Evolutionary conservation across 2,888 invertebrate species (phyloP).

Genomic region (Nomada goodeniana): DNA sequence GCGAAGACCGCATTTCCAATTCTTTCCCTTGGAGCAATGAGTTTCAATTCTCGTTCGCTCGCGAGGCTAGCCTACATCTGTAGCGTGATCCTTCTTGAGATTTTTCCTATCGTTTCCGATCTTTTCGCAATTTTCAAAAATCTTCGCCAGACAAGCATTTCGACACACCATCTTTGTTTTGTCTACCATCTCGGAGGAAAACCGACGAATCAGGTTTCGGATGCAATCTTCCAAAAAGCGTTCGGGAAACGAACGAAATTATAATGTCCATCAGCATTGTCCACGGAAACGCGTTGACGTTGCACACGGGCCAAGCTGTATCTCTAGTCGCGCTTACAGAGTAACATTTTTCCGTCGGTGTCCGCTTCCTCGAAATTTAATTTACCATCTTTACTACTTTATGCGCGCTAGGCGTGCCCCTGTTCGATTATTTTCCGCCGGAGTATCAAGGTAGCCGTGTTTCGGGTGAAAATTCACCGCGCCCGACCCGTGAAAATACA

Average conservation of each 20-base stretch:
- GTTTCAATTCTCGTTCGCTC: too few species aligned
- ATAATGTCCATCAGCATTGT: constrained; percentile 13
- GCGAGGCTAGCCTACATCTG: too few species aligned
- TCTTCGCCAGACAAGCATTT: too few species aligned
- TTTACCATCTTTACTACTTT: constrained; percentile 19
- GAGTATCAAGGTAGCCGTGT: not conserved
- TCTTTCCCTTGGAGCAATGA: too few species aligned
- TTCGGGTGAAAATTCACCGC: constrained; percentile 5
- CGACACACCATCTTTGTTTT: not conserved
- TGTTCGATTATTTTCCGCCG: constrained; percentile 18
- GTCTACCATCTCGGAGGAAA: not conserved
- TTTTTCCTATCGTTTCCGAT: too few species aligned
- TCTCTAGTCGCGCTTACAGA: constrained; percentile 7
- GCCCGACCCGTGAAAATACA: not conserved
- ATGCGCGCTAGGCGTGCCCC: not conserved
- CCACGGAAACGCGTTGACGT: constrained; percentile 21
- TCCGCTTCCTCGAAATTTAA: constrained; percentile 30
- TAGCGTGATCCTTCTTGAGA: too few species aligned
- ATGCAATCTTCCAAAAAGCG: constrained; percentile 27
- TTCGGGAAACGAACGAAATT: constrained; percentile 13
- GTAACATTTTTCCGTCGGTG: constrained; percentile 19
- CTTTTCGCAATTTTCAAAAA: not conserved
- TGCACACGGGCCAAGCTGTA: not conserved
- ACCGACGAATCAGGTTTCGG: not conserved
- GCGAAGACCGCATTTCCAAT: not conserved